Evolutionary conservation across 53 echinoderm and acorn worm species (phyloP), one percentile per base, ranked within the genome.

Genomic region (Stichopus horrens): DNA sequence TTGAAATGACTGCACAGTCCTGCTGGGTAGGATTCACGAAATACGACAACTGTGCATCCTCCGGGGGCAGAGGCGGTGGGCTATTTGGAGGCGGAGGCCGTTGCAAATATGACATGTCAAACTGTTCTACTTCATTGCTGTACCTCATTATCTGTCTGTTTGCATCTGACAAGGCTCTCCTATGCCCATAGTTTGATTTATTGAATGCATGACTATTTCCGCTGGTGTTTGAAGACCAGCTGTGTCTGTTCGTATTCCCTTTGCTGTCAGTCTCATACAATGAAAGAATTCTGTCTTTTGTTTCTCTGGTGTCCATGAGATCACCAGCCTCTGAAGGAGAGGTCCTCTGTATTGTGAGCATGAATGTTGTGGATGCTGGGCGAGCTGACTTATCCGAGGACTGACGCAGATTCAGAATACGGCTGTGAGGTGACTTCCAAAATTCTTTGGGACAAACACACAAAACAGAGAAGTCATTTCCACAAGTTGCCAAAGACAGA

Each of bases 361-460:
- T 56, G 81, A 81, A 81, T 5, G 57, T 20, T 5, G 81, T 18
- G 7, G 81, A 81, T 54, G 13, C 81, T 56, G 81, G 52, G 56
- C 55, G 22, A 21, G 21, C n/a, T 14, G 55, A 58, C 19, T 4
- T 56, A 55, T 57, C 11, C 8, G 18, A 7, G 81, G 58, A 8
- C 58, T 81, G 81, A 21, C 57, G 56, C 19, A 20, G 57, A 19
- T 21, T 74, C 18, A 83, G 75, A 22, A 83, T 22, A 52, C 75
- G 88, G 84, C 91, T 91, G 75, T 91, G 91, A 16, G 77, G 56
- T n/a, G 91, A 91, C 83, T 88, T 91, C 91, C 91, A 91, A 88
- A 91, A 91, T 54, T 91, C 91, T 91, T 68, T 16, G 58, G 7
- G n/a, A 23, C 8, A 59, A 59, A 59, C 8, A 59, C 11, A 59